Evolutionary conservation across 2,888 invertebrate genomes (phyloP).

Genomic region (Argyresthia albistria): DNA sequence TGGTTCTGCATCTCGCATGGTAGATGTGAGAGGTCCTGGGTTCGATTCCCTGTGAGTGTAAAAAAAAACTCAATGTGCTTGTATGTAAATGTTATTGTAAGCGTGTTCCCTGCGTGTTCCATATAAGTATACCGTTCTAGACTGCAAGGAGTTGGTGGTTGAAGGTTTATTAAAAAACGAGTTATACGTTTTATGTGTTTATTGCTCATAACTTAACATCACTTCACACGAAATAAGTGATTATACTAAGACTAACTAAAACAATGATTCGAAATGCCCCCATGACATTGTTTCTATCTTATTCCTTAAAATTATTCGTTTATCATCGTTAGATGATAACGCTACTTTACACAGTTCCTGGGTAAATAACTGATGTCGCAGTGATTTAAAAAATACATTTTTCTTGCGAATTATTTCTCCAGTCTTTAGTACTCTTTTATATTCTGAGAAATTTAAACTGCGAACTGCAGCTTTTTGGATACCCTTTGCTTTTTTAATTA

Average conservation of each 20-base stretch:
- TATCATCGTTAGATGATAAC: background rate
- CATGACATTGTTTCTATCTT: constrained; percentile 2
- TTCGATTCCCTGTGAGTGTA: too few relatives aligned
- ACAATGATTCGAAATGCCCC: background rate
- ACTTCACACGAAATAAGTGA: too few relatives aligned
- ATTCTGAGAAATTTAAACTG: background rate
- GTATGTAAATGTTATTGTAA: too few relatives aligned
- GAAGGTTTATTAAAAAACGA: too few relatives aligned
- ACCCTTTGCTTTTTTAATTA: constrained; percentile 2
- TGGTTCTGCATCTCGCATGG: too few relatives aligned
- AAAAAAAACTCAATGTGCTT: too few relatives aligned
- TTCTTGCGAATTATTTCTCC: background rate
- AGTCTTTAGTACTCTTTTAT: background rate
- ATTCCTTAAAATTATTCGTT: background rate
- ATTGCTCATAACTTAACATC: too few relatives aligned
- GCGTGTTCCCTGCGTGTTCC: too few relatives aligned
- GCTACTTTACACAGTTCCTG: background rate
- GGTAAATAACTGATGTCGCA: background rate
- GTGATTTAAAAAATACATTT: background rate
- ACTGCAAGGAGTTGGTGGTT: too few relatives aligned
- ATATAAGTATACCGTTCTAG: too few relatives aligned
- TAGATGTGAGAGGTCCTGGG: too few relatives aligned
- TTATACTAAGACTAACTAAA: background rate
- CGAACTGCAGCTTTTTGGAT: background rate
- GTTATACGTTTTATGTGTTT: too few relatives aligned